A percentile compares a stretch with the other conserved stretches of the same genome.
phyloP scores from a whole-genome alignment of 2,113 vertebrate genomes.

The Enhydra lutris region DNA sequence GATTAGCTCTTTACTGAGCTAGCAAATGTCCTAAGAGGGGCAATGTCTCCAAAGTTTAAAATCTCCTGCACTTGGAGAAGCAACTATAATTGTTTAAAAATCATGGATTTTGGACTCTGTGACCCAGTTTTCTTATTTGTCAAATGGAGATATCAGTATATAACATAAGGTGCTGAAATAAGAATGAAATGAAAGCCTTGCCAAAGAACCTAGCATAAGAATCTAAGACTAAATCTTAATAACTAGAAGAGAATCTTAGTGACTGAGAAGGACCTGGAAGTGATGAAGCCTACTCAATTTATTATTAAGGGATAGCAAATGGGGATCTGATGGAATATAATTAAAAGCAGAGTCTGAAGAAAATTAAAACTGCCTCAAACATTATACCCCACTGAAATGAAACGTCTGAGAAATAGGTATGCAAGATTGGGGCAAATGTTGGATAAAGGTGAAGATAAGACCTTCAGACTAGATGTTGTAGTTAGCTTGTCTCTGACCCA shows the following conservation, averaged over 20 bases:
- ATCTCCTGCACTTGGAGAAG: neutral
- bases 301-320: neutral
- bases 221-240: neutral
- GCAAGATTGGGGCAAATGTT: neutral
- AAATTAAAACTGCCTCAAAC: neutral
- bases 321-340: neutral
- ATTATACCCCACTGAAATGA: neutral
- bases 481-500: neutral
- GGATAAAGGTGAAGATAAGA: neutral
- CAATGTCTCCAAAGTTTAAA: neutral
- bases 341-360: neutral
- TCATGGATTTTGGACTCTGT: neutral
- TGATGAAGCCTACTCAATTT: neutral
- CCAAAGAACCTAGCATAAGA: neutral
- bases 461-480: neutral
- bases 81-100: neutral
- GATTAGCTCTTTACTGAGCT: constrained; percentile 69
- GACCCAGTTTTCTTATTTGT: neutral
- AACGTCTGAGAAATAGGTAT: neutral
- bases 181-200: neutral
- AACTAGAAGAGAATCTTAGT: neutral
- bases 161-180: neutral
- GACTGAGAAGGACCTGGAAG: neutral
- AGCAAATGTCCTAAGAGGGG: constrained; percentile 50
- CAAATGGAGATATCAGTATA: neutral